These are phyloP conservation scores for Molossus alvarezi DNA, from an alignment of 2,797 vertebrate species.

Conservation along the genomic window DNA sequence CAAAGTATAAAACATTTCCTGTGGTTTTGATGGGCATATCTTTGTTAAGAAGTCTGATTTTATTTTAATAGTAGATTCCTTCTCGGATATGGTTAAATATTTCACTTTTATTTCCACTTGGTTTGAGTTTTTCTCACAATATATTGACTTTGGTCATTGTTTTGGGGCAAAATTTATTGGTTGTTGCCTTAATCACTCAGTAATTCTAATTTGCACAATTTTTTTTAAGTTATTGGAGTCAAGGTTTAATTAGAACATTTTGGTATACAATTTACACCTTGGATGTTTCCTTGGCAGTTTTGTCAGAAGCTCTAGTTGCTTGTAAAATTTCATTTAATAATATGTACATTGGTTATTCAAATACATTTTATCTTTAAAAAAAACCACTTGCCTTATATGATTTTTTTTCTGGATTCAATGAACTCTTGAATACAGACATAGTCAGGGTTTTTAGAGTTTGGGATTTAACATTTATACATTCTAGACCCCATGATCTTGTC, in stretches of 20 bases:
- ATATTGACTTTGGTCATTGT: background rate
- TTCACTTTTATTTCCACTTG: conserved; percentile 34
- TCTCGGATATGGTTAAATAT: conserved; percentile 10
- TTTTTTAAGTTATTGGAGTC: background rate
- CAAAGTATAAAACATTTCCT: background rate
- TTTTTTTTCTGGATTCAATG: background rate
- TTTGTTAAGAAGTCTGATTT: conserved; percentile 12
- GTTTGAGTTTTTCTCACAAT: background rate
- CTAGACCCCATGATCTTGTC: background rate
- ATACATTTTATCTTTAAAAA: conserved; percentile 70
- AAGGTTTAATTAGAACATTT: conserved; percentile 39
- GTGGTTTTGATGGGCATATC: background rate
- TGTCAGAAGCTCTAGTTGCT: conserved; percentile 39
- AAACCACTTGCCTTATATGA: conserved; percentile 30
- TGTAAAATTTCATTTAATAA: conserved; percentile 59
- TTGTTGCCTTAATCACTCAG: conserved; percentile 30
- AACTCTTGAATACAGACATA: conserved; percentile 6
- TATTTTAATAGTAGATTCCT: background rate
- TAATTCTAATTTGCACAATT: conserved; percentile 54
- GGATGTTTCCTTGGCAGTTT: conserved; percentile 18
- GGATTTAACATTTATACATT: conserved; percentile 7
- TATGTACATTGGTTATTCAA: conserved; percentile 50
- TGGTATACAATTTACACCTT: background rate
- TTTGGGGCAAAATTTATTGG: background rate
- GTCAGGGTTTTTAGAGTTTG: background rate